These are phyloP conservation scores for Polia nebulosa DNA, from an alignment of 2,888 invertebrate species.

Conservation along the genomic window DNA sequence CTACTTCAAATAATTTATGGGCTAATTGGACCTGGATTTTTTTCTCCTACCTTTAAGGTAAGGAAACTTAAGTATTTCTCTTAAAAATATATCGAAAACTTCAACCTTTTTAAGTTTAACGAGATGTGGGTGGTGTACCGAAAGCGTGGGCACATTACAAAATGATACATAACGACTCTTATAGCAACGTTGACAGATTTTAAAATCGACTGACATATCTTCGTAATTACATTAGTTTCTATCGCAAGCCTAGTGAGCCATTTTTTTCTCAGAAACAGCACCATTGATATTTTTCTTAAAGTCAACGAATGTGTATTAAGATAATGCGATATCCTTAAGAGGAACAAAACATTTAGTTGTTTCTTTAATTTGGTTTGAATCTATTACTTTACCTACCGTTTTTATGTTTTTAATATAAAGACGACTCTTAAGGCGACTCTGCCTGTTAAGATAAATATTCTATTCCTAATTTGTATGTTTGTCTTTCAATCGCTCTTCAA, in stretches of 20 bases:
- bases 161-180: conserved; percentile 1
- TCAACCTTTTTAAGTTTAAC: conserved; percentile 23
- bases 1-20: background rate
- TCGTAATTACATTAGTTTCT: conserved; percentile 19
- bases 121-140: conserved; percentile 39
- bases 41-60: background rate
- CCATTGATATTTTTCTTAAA: conserved; percentile 35
- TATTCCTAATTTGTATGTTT: background rate
- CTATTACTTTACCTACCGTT: conserved; percentile 20
- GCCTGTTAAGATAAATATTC: background rate
- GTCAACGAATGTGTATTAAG: conserved; percentile 40
- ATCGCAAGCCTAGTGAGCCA: conserved; percentile 38
- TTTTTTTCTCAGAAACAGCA: conserved; percentile 49
- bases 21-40: background rate
- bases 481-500: background rate
- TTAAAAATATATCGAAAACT: conserved; percentile 12
- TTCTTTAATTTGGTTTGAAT: conserved; percentile 19
- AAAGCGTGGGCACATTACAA: conserved; percentile 42
- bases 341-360: conserved; percentile 28
- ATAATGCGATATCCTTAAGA: conserved; percentile 44
- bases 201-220: conserved; percentile 21
- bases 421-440: conserved; percentile 14
- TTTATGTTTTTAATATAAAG: background rate
- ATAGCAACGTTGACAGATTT: background rate
- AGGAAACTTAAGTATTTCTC: conserved; percentile 7